phyloP scores from a whole-genome alignment of 2,888 invertebrate species.

The Stramonita haemastoma region DNA sequence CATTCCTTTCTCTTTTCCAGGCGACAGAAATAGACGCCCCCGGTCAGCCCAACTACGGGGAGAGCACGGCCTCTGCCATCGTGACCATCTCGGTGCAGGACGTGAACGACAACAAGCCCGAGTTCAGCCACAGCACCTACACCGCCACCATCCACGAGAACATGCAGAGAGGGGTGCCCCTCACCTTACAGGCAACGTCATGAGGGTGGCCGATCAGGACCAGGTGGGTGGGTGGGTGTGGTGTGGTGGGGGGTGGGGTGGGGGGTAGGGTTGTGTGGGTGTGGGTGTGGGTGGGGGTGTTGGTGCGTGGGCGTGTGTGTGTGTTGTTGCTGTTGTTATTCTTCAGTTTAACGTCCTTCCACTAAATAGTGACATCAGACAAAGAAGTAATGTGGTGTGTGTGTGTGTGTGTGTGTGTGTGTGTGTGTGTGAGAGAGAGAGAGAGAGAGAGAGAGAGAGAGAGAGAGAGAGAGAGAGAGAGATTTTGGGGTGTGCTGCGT shows the following conservation, averaged over 20 bases:
- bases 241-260: neutral
- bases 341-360: too few species aligned
- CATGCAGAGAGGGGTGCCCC: slow-evolving; percentile 68
- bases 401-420: too few species aligned
- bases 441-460: neutral
- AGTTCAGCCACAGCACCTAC: slow-evolving; percentile 59
- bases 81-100: slow-evolving; percentile 77
- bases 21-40: slow-evolving; percentile 72
- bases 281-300: too few species aligned
- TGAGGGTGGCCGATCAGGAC: slow-evolving; percentile 65
- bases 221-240: slow-evolving; percentile 52
- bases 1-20: slow-evolving; percentile 54
- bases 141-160: slow-evolving; percentile 66
- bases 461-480: neutral
- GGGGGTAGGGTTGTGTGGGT: too few species aligned
- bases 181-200: slow-evolving; percentile 59
- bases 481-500: too few species aligned
- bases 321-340: too few species aligned
- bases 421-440: neutral
- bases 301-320: too few species aligned
- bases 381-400: too few species aligned
- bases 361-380: too few species aligned
- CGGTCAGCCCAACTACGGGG: slow-evolving; percentile 61
- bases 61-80: slow-evolving; percentile 74
- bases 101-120: slow-evolving; percentile 83